Percentiles rank a stretch among this genome's conserved stretches.
phyloP scores from a whole-genome alignment of 2,113 vertebrate genomes.

The Ictalurus furcatus region DNA sequence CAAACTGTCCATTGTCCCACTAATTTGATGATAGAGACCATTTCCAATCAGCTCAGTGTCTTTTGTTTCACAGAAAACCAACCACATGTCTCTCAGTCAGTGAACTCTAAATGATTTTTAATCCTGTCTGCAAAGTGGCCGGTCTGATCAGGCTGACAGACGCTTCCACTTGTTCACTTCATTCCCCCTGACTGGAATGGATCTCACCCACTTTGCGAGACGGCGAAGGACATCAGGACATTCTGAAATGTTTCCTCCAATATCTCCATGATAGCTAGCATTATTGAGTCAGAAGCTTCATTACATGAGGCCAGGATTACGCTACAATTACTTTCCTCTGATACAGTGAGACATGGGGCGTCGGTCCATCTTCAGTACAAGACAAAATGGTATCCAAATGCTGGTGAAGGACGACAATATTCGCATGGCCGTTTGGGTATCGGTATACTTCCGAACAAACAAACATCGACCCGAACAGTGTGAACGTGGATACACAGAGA shows the following conservation, averaged over 20 bases:
- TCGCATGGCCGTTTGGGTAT: background rate
- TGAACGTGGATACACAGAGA: conserved; percentile 10
- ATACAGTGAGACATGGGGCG: background rate
- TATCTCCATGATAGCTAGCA: background rate
- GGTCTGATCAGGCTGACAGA: background rate
- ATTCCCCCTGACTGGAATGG: background rate
- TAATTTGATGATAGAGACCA: background rate
- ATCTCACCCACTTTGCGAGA: background rate
- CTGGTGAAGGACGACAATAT: conserved; percentile 24
- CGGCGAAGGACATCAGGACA: background rate
- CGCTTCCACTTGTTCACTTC: background rate
- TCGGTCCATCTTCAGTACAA: background rate
- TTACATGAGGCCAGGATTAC: conserved; percentile 64
- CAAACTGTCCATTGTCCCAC: background rate
- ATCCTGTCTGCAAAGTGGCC: background rate
- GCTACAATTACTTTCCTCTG: conserved; percentile 52
- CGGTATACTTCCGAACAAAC: background rate
- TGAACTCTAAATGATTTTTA: background rate
- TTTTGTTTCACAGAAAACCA: background rate
- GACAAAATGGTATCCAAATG: background rate
- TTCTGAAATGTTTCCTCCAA: conserved; percentile 3
- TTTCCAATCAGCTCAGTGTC: background rate
- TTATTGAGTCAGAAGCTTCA: conserved; percentile 46
- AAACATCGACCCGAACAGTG: background rate
- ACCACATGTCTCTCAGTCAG: background rate